A percentile compares a stretch with the other conserved stretches of the same genome.
Evolutionary conservation across 2,113 vertebrate species (phyloP).

Genomic region (Muscicapa adusta): DNA sequence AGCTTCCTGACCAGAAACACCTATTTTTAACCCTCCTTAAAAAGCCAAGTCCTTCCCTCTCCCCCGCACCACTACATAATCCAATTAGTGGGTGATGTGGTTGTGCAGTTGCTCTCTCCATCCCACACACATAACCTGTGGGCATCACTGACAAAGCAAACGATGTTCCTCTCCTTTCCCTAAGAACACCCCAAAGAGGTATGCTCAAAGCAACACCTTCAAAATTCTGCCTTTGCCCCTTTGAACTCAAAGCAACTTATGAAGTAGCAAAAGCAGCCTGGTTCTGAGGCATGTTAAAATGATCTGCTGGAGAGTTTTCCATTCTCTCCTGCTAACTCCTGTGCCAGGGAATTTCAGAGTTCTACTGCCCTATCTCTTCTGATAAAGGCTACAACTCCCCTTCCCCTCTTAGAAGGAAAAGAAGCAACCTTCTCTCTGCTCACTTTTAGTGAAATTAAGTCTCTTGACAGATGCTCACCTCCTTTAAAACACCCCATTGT

Average conservation of each 20-base stretch:
- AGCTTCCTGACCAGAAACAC: neutral
- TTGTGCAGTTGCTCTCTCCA: neutral
- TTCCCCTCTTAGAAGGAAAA: neutral
- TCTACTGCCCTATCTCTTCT: neutral
- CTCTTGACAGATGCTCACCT: neutral
- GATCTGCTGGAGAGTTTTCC: too few relatives aligned
- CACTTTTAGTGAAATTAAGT: neutral
- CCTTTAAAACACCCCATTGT: neutral
- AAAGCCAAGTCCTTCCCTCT: neutral
- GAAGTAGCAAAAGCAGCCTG: neutral
- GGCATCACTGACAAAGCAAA: neutral
- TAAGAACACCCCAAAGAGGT: neutral
- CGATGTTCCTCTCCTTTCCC: accelerated
- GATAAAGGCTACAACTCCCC: neutral
- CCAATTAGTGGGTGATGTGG: neutral
- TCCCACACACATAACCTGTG: accelerated
- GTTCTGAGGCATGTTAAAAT: accelerated
- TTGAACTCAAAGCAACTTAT: neutral
- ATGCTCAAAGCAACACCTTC: neutral
- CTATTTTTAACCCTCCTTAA: accelerated
- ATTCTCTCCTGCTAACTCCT: neutral
- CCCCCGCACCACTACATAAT: accelerated
- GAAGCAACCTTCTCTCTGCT: neutral
- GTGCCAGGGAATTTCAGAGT: neutral
- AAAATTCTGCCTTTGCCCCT: neutral